Conservation (phyloP, 1,140 invertebrate species). For the Drosophila mayri region DNA sequence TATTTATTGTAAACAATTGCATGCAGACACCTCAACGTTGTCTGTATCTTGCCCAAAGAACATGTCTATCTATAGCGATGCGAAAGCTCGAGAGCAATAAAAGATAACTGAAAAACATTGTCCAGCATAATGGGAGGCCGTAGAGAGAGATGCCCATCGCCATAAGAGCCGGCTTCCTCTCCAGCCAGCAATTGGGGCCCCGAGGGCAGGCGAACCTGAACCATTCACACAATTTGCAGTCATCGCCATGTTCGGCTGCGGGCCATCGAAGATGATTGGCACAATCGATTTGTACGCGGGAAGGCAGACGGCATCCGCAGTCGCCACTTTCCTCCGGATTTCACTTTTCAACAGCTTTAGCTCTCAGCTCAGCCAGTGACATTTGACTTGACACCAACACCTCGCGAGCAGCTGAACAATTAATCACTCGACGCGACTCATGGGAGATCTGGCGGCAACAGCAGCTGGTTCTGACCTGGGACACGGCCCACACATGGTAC, state of each 20-base stretch:
- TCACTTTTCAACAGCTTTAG: slow-evolving; percentile 61
- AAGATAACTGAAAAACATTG: slow-evolving; percentile 68
- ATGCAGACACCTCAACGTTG: slow-evolving; percentile 67
- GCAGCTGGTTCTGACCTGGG: slow-evolving; percentile 30
- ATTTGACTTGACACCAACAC: slow-evolving; percentile 65
- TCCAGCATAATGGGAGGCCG: slow-evolving; percentile 25
- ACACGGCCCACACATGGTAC: slow-evolving; percentile 33
- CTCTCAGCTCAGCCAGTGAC: slow-evolving; percentile 42
- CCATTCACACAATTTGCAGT: slow-evolving; percentile 68
- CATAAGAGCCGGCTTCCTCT: slow-evolving; percentile 38
- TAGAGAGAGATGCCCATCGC: slow-evolving; percentile 16
- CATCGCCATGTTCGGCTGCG: slow-evolving; percentile 50
- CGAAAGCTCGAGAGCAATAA: slow-evolving; percentile 64
- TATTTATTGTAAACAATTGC: slow-evolving; percentile 73
- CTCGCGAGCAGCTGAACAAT: slow-evolving; percentile 33
- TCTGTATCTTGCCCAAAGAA: slow-evolving; percentile 82
- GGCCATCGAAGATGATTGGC: slow-evolving; percentile 71
- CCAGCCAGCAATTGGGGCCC: slow-evolving; percentile 52
- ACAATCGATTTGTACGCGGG: slow-evolving; percentile 60
- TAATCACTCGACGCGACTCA: slow-evolving; percentile 52
- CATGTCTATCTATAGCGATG: slow-evolving; percentile 77
- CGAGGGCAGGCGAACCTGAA: slow-evolving; percentile 43
- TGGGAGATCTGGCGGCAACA: slow-evolving; percentile 1
- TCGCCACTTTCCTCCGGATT: slow-evolving; percentile 52
- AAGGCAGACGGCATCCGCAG: slow-evolving; percentile 9